Percentiles rank a stretch among this genome's conserved stretches.
phyloP scores from a whole-genome alignment of 2,888 invertebrate genomes.

The Nomada hirtipes region DNA sequence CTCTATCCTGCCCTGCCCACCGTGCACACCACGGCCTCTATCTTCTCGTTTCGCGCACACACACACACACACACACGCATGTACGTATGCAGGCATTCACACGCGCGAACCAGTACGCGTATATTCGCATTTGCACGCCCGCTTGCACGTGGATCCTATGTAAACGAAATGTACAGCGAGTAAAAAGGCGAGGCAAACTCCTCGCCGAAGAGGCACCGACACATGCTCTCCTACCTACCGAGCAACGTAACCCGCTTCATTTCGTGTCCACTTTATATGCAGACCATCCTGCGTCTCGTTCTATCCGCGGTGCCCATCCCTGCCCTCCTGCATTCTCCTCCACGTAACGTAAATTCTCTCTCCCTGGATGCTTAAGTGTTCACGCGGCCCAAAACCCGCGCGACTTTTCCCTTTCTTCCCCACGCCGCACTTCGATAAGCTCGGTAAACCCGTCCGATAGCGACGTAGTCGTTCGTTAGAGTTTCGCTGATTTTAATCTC shows the following conservation, averaged over 20 bases:
- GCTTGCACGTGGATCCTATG: constrained; percentile 69
- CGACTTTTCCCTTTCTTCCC: constrained; percentile 74
- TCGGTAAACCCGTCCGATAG: constrained; percentile 20
- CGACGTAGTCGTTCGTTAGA: background rate
- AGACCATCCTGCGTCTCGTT: constrained; percentile 73
- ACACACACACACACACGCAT: background rate
- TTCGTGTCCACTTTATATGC: constrained; percentile 83
- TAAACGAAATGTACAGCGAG: constrained; percentile 74
- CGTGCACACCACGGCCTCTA: background rate
- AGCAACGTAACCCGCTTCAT: constrained; percentile 78
- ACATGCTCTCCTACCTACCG: constrained; percentile 64
- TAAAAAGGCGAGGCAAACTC: constrained; percentile 71
- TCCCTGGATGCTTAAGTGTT: constrained; percentile 58
- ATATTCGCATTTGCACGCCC: constrained; percentile 62
- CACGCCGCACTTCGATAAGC: constrained; percentile 45
- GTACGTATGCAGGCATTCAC: background rate
- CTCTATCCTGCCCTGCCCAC: background rate
- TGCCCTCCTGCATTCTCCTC: background rate
- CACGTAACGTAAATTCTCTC: constrained; percentile 52
- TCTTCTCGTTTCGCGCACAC: background rate
- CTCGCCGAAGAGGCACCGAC: constrained; percentile 59
- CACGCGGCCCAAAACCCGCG: constrained; percentile 51
- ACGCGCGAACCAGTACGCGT: constrained; percentile 29
- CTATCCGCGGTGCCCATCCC: constrained; percentile 24
- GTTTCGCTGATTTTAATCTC: constrained; percentile 31